phyloP scores from a whole-genome alignment of 2,888 invertebrate species.

The Hypomecis atomaria region DNA sequence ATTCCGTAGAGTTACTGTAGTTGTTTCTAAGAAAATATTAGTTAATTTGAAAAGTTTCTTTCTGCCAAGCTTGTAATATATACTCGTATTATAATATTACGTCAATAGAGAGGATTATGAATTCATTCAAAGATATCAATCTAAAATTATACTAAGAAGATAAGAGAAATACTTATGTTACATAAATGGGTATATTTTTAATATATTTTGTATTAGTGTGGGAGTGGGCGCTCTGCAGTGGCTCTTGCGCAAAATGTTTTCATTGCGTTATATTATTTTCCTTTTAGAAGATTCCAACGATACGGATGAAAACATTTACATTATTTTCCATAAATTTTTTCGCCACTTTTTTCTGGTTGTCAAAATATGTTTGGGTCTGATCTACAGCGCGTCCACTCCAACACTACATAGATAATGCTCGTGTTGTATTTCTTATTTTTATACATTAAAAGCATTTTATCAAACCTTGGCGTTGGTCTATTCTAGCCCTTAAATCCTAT shows the following conservation, averaged over 20 bases:
- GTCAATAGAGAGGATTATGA: conserved; percentile 13
- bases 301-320: too few relatives aligned
- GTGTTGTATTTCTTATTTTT: conserved; percentile 45
- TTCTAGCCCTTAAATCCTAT: conserved; percentile 24
- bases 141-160: conserved; percentile 18
- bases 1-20: not conserved
- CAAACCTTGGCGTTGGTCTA: conserved; percentile 31
- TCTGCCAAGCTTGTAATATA: not conserved
- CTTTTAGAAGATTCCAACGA: too few relatives aligned
- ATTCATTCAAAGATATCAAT: conserved; percentile 34
- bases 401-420: conserved; percentile 19
- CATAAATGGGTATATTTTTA: conserved; percentile 10
- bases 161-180: conserved; percentile 19
- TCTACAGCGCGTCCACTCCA: conserved; percentile 18
- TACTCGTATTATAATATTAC: not conserved
- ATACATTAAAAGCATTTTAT: conserved; percentile 43
- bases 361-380: too few relatives aligned
- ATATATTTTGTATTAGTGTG: conserved; percentile 17
- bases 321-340: too few relatives aligned
- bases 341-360: too few relatives aligned
- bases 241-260: not conserved
- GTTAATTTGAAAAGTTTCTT: conserved; percentile 3
- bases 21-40: not conserved
- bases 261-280: not conserved
- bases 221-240: conserved; percentile 24